Evolutionary conservation across 2,888 invertebrate genomes (phyloP).

Genomic region (Trimorus sp.): DNA sequence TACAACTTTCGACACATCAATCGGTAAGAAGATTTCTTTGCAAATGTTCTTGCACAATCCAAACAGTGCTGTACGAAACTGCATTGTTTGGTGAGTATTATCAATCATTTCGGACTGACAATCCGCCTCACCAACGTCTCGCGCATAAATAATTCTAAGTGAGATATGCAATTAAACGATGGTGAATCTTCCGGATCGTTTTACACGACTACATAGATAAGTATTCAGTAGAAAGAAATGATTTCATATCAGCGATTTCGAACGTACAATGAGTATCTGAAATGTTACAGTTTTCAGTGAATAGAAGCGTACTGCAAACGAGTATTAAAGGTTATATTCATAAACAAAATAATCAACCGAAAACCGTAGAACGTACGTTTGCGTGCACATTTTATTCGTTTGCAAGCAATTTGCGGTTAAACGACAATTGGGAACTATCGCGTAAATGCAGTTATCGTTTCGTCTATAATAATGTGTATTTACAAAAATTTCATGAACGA

Average conservation of each 20-base stretch:
- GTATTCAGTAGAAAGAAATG: slow-evolving; percentile 7
- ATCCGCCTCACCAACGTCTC: slow-evolving; percentile 12
- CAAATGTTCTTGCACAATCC: slow-evolving; percentile 34
- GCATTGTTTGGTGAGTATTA: slow-evolving; percentile 13
- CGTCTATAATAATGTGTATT: slow-evolving; percentile 59
- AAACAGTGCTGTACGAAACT: slow-evolving; percentile 16
- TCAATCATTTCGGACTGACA: slow-evolving; percentile 23
- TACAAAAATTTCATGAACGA: slow-evolving; percentile 58
- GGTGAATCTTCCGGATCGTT: slow-evolving; percentile 7
- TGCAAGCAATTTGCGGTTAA: slow-evolving; percentile 21
- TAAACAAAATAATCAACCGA: too few relatives aligned
- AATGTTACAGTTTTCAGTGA: background rate
- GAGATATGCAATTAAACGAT: slow-evolving; percentile 25
- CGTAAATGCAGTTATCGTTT: slow-evolving; percentile 44
- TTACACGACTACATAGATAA: background rate
- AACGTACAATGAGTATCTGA: too few relatives aligned
- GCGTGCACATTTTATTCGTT: slow-evolving; percentile 28
- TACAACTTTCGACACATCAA: slow-evolving; percentile 29
- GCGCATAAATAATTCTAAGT: slow-evolving; percentile 37
- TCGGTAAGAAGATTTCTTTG: slow-evolving; percentile 13
- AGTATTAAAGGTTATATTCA: slow-evolving; percentile 15
- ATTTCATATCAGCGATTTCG: too few relatives aligned
- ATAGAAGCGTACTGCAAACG: background rate
- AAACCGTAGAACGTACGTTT: background rate
- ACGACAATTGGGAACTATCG: slow-evolving; percentile 37